Conservation (phyloP, 1,140 invertebrate species). For the Drosophila guanche region DNA sequence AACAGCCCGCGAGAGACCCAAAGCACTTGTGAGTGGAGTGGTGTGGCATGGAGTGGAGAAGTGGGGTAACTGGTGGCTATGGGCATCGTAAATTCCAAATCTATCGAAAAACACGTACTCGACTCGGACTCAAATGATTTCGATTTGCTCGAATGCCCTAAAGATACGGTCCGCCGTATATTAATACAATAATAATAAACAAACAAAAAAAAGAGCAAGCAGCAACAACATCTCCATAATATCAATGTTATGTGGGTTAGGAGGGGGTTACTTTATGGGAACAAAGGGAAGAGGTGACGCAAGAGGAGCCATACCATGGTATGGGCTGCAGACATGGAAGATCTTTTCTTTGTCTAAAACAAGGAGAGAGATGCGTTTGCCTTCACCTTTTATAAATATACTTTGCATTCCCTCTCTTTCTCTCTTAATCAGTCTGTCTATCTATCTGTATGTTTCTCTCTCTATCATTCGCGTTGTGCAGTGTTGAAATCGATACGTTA, state of each 20-base stretch:
- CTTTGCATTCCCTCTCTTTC: too few relatives aligned
- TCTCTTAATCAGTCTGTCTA: not conserved
- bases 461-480: too few relatives aligned
- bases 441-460: not conserved
- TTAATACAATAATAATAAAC: slow-evolving; percentile 62
- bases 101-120: slow-evolving; percentile 70
- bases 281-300: slow-evolving; percentile 3
- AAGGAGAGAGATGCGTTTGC: too few relatives aligned
- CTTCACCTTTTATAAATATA: too few relatives aligned
- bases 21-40: slow-evolving; percentile 3
- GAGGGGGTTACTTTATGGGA: slow-evolving; percentile 9
- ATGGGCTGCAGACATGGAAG: too few relatives aligned
- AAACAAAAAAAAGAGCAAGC: slow-evolving; percentile 58
- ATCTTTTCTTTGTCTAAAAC: too few relatives aligned
- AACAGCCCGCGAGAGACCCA: too few relatives aligned
- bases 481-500: not conserved
- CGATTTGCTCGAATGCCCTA: slow-evolving; percentile 54
- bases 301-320: too few relatives aligned
- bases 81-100: slow-evolving; percentile 67
- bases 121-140: slow-evolving; percentile 51
- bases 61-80: not conserved
- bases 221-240: slow-evolving; percentile 15
- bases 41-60: not conserved
- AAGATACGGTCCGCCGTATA: slow-evolving; percentile 49
- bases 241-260: slow-evolving; percentile 31